Conservation (phyloP, 2,797 vertebrate genomes). For the Serranus cabrilla region DNA sequence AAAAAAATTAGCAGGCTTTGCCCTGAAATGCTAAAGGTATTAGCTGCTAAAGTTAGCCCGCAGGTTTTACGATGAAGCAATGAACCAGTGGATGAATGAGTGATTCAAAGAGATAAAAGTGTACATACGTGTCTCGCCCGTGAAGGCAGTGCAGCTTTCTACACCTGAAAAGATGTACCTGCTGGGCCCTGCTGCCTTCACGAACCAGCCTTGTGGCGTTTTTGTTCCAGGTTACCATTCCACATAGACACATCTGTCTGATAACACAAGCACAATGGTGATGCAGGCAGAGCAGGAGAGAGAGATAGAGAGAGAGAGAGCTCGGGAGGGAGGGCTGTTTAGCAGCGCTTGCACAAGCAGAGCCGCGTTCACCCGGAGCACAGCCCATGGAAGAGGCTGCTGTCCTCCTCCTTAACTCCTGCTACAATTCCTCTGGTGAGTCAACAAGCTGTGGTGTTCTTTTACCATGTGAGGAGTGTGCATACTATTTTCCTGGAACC, state of each 20-base stretch:
- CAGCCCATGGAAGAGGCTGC: slow-evolving; percentile 49
- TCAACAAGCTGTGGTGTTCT: slow-evolving; percentile 29
- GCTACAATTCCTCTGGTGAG: slow-evolving; percentile 59
- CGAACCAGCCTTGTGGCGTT: background rate
- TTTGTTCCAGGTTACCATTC: slow-evolving; percentile 3
- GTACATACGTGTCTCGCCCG: no score
- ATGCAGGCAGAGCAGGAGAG: slow-evolving; percentile 51
- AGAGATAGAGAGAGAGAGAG: slow-evolving; percentile 25
- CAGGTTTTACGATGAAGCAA: background rate
- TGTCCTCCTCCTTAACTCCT: slow-evolving; percentile 38
- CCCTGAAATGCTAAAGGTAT: no score
- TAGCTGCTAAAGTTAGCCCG: background rate
- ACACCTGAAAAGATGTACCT: background rate
- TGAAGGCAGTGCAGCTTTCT: background rate
- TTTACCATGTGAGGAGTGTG: slow-evolving; percentile 1
- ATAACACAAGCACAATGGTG: slow-evolving; percentile 28
- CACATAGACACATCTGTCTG: slow-evolving; percentile 40
- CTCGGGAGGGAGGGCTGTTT: slow-evolving; percentile 38
- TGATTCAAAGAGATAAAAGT: background rate
- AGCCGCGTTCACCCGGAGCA: slow-evolving; percentile 53
- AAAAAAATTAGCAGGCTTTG: no score
- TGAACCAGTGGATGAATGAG: background rate
- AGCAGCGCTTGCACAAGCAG: slow-evolving; percentile 40
- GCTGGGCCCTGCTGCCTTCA: background rate
- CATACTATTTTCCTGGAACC: slow-evolving; percentile 2